Base-by-base conservation (phyloP, 2,113 vertebrate species). In the Siphamia tubifer region DNA sequence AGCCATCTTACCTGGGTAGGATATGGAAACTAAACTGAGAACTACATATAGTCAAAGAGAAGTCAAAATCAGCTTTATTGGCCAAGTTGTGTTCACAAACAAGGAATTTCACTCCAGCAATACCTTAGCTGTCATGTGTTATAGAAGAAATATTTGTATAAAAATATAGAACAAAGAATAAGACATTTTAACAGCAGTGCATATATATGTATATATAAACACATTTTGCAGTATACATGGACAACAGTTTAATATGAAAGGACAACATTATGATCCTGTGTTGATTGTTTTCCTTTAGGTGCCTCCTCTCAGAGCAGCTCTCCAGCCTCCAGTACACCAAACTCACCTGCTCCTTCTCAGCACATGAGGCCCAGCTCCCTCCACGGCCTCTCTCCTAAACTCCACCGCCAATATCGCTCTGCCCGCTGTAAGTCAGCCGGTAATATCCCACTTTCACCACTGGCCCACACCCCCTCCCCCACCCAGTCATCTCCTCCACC, bases 331-430 rank as follows among this genome's bases (percentile, higher is more conserved):
- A 98, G 95, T 87, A 96, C 95, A 1, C 96, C 96, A 32, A 96
- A 96, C 83, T 98, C 95, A 1, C 96, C 96, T 0, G 95, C 95
- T 1, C 93, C 95, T 0, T 94, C 94, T 1, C 95, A 96, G 74
- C 96, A 96, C 85, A 96, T 98, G 90, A 89, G 95, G 11, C 96
- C 96, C 65, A 96, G 95, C 85, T 96, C 95, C 0, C 91, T 97
- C 54, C 95, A 96, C 0, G 96, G 96, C 43, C 90, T 96, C 28
- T 97, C 96, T 4, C 96, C 95, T 0, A 98, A 98, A 67, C 90
- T 96, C 19, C 95, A 97, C 75, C 95, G 96, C 1, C 96, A 98
- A 83, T 98, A 98, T 72, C 94, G 96, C 38, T 96, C 96, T 0
- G 95, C 96, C 0, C 94, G 96, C 8, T 97, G 96, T 77, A 98